Evolutionary conservation across 1,140 invertebrate species (phyloP), one percentile per base, ranked within the genome.

Genomic region (Theocolax elegans): DNA sequence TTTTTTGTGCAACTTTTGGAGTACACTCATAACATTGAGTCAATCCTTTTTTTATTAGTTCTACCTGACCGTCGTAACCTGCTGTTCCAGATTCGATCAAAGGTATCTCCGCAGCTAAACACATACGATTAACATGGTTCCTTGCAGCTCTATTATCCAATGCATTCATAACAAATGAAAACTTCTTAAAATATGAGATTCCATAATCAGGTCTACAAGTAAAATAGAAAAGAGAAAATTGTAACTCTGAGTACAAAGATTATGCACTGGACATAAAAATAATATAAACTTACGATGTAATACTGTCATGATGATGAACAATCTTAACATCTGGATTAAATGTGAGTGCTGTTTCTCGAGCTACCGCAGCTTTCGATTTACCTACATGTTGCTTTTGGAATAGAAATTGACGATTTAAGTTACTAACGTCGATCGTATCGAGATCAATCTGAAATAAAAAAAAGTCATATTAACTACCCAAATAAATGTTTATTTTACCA

Each of bases 401-500:
- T 3, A 99, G 84, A 86, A 99, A 99, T 83, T 99, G 98, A 15
- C 98, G 89, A 83, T 99, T 99, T 38, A 99, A 87, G 83, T 99
- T 99, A 84, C 96, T 98, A n/a, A 99, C 94, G 87, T 99, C 98
- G 80, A 99, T 99, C 3, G 97, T 99, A 82, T 99, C 98, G 79
- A 99, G 89, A 89, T 99, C 98, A 87, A 99, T 98, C 97, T 99
- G 84, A 75, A 91, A 90, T 71, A 49, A 8, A 49, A 49, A 44
- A 35, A 35, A 35, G 4, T 46, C 42, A 46, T n/a, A 19, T 46
- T 15, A n/a, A 8, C 42, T 8, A n/a, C 4, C 4, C 42, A 46
- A 46, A 46, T 13, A 46, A 49, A 23, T n/a, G n/a, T n/a, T n/a
- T n/a, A n/a, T n/a, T n/a, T n/a, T n/a, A n/a, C n/a, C n/a, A n/a